Conservation (phyloP, 2,113 vertebrate species). For the Oceanites oceanicus region DNA sequence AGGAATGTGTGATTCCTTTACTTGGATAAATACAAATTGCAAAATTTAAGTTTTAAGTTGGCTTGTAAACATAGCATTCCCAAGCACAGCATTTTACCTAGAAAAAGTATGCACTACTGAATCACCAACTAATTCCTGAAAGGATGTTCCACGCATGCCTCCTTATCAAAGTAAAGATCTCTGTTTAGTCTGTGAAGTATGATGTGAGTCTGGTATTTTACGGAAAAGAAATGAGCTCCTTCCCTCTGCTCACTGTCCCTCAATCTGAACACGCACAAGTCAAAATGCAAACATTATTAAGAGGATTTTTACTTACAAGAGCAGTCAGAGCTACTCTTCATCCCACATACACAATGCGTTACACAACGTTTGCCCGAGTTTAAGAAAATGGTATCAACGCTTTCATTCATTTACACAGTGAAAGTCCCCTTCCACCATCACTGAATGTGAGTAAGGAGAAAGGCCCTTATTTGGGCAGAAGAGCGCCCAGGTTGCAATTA, state of each 20-base stretch:
- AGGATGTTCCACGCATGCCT: background rate
- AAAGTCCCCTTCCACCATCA: background rate
- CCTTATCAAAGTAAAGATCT: background rate
- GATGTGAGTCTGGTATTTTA: background rate
- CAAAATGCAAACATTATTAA: background rate
- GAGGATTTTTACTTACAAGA: background rate
- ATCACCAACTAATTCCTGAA: background rate
- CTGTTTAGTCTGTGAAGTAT: background rate
- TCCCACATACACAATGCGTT: background rate
- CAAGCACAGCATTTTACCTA: background rate
- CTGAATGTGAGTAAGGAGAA: background rate
- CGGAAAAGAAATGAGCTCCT: background rate
- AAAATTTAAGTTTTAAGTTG: background rate
- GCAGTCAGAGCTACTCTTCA: background rate
- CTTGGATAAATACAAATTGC: background rate
- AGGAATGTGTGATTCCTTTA: background rate
- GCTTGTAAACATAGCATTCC: background rate
- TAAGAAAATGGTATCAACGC: background rate
- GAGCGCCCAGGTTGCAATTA: background rate
- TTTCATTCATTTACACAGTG: background rate
- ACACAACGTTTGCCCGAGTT: background rate
- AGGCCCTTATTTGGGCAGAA: background rate
- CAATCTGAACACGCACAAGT: background rate
- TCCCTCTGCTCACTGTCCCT: background rate
- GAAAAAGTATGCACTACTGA: background rate